These are phyloP conservation scores for Apamea crenata DNA, from an alignment of 2,888 invertebrate species.

Conservation along the genomic window DNA sequence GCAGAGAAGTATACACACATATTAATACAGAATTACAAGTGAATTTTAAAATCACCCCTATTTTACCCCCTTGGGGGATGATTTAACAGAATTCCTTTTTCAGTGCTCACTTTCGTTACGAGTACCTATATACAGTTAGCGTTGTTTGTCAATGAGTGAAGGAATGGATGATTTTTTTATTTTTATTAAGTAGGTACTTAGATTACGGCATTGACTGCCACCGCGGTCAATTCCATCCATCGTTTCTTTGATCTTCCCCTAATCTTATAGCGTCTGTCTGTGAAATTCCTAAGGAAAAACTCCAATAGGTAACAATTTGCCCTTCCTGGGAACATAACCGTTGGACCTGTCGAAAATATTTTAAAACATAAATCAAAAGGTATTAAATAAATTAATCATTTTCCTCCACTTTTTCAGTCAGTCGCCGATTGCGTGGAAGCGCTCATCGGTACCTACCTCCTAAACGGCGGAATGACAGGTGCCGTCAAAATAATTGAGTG, in stretches of 20 bases:
- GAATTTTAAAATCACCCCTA: too few relatives aligned
- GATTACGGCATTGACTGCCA: too few relatives aligned
- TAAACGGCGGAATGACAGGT: conserved; percentile 81
- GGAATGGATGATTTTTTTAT: too few relatives aligned
- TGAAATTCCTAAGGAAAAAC: background rate
- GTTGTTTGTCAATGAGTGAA: background rate
- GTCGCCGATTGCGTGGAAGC: conserved; percentile 96
- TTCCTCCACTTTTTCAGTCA: conserved; percentile 75
- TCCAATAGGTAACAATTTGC: background rate
- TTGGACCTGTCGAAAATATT: background rate
- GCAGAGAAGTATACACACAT: too few relatives aligned
- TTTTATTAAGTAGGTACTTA: too few relatives aligned
- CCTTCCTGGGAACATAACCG: background rate
- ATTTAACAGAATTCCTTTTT: background rate
- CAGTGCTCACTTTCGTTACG: background rate
- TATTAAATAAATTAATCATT: background rate
- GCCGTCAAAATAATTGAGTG: conserved; percentile 91
- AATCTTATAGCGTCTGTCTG: background rate
- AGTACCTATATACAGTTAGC: too few relatives aligned
- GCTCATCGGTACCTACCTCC: conserved; percentile 92
- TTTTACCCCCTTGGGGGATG: background rate
- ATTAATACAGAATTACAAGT: too few relatives aligned
- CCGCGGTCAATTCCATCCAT: too few relatives aligned
- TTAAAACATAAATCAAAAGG: background rate
- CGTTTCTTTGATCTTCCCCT: too few relatives aligned